These are phyloP conservation scores for Campoletis raptor DNA, from an alignment of 2,888 invertebrate genomes.

Conservation along the genomic window DNA sequence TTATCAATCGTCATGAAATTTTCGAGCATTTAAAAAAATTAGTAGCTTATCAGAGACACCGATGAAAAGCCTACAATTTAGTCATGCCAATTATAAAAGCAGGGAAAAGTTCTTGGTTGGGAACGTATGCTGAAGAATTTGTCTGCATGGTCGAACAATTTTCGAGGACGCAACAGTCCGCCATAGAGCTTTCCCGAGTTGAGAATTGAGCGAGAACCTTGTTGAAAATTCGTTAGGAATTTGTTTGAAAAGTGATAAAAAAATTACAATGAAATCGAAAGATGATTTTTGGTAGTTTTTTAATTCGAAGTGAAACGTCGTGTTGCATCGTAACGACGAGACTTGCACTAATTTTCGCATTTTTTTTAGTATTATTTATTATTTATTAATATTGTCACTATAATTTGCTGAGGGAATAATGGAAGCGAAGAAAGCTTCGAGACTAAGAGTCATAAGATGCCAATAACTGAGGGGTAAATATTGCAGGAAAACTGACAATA, in stretches of 20 bases:
- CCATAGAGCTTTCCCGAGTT: neutral
- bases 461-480: neutral
- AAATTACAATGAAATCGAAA: neutral
- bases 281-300: neutral
- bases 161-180: neutral
- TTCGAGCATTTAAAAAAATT: neutral
- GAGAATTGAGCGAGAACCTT: neutral
- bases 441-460: neutral
- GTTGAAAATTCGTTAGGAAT: neutral
- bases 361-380: neutral
- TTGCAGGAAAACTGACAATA: constrained; percentile 16
- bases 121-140: neutral
- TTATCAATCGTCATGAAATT: neutral
- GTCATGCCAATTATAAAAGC: neutral
- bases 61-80: neutral
- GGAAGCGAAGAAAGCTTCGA: neutral
- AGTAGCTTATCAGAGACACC: neutral
- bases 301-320: neutral
- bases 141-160: constrained; percentile 5
- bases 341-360: neutral
- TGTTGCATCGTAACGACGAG: neutral
- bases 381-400: neutral
- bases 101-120: neutral
- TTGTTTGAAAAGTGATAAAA: neutral
- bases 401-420: neutral